A percentile compares a stretch with the other conserved stretches of the same genome.
phyloP scores from a whole-genome alignment of 2,797 vertebrate genomes.

The Rhodeus uyekii region DNA sequence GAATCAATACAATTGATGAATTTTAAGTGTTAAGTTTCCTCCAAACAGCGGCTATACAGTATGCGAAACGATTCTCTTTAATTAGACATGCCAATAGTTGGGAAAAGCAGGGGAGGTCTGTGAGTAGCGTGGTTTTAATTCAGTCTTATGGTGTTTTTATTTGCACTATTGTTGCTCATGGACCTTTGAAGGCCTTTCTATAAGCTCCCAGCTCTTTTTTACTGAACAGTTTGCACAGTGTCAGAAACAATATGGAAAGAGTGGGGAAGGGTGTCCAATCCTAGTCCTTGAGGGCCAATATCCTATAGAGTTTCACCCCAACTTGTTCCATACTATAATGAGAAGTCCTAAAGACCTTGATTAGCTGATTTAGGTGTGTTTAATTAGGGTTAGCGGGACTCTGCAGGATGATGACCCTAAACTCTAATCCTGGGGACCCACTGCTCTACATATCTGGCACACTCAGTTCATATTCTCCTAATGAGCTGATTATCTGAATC shows the following conservation, averaged over 20 bases:
- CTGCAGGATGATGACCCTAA: not conserved
- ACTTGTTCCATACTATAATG: not conserved
- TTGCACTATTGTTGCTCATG: not conserved
- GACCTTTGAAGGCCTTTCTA: not conserved
- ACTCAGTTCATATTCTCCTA: too few relatives aligned
- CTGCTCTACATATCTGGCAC: too few relatives aligned
- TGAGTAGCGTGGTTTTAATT: not conserved
- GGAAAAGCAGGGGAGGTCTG: not conserved
- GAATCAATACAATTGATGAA: too few relatives aligned
- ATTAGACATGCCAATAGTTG: not conserved
- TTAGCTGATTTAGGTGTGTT: not conserved
- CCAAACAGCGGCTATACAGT: slow-evolving; percentile 38
- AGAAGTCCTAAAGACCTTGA: not conserved
- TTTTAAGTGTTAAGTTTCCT: too few relatives aligned
- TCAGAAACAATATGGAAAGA: too few relatives aligned
- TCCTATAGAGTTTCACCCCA: too few relatives aligned
- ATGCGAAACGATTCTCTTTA: not conserved
- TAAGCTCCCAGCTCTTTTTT: not conserved
- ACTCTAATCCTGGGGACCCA: too few relatives aligned
- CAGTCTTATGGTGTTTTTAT: not conserved
- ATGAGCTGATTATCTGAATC: too few relatives aligned
- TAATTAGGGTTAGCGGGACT: not conserved
- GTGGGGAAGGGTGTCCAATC: too few relatives aligned
- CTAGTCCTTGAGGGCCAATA: not conserved
- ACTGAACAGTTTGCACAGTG: not conserved